phyloP scores from a whole-genome alignment of 2,888 invertebrate species.

The Andrena praecox region DNA sequence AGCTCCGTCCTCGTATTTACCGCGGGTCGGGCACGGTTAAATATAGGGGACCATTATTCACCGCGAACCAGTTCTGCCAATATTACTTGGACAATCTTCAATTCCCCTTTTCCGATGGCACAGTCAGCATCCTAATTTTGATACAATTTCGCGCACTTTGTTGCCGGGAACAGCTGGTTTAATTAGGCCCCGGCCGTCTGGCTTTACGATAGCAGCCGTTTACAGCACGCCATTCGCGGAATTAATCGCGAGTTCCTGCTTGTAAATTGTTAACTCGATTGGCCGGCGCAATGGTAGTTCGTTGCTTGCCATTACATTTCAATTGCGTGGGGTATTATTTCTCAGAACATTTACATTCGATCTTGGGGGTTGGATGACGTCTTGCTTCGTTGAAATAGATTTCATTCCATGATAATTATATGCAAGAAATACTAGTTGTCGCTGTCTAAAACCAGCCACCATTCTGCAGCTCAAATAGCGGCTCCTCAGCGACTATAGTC shows the following conservation, averaged over 20 bases:
- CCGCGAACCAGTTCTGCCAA: constrained; percentile 49
- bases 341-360: background rate
- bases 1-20: constrained; percentile 33
- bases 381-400: background rate
- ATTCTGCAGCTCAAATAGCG: no score
- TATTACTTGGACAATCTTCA: constrained; percentile 60
- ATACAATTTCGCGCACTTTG: constrained; percentile 55
- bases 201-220: constrained; percentile 10
- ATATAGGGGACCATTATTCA: constrained; percentile 57
- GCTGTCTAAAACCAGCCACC: no score
- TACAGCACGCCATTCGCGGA: constrained; percentile 2
- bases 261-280: constrained; percentile 35
- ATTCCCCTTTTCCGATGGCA: constrained; percentile 46
- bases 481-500: background rate
- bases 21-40: constrained; percentile 28
- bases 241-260: constrained; percentile 26
- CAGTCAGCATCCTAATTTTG: constrained; percentile 56
- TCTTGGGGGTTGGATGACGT: background rate
- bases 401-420: background rate
- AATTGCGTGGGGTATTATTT: background rate
- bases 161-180: constrained; percentile 29
- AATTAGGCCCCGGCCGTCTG: constrained; percentile 3
- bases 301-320: background rate
- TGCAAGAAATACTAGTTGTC: no score
- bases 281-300: no score